Evolutionary conservation across 2,888 invertebrate genomes (phyloP).

Genomic region (Philaethria dido): DNA sequence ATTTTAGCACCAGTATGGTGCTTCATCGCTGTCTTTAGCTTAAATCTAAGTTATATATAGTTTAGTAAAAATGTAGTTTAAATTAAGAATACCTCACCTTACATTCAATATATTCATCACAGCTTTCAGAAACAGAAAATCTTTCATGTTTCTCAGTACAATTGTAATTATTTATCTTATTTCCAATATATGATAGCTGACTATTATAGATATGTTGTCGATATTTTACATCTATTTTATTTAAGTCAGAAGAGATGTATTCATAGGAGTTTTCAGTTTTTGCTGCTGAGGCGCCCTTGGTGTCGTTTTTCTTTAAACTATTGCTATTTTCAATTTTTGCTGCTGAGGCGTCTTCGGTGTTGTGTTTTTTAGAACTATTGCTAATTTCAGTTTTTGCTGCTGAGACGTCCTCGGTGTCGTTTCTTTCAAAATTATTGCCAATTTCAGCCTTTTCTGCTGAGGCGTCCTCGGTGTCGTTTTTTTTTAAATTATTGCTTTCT

Average conservation of each 20-base stretch:
- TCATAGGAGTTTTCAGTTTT: not conserved
- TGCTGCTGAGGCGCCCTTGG: too few species aligned
- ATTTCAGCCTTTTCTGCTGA: not conserved
- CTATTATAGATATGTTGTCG: not conserved
- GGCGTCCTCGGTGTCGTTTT: not conserved
- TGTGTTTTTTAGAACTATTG: not conserved
- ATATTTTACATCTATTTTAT: not conserved
- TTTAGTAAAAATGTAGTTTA: not conserved
- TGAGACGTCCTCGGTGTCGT: not conserved
- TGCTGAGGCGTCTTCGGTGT: not conserved
- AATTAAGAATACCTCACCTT: conserved; percentile 59
- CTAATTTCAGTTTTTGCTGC: too few species aligned
- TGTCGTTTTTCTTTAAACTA: not conserved
- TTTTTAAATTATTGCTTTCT: not conserved
- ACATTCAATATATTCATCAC: conserved; percentile 90
- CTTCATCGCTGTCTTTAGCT: too few species aligned
- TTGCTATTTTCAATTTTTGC: too few species aligned
- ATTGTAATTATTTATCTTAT: conserved; percentile 49
- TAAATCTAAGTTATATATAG: not conserved
- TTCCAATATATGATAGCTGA: not conserved
- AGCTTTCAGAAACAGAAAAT: conserved; percentile 86
- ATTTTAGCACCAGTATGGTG: too few species aligned
- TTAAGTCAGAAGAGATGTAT: not conserved
- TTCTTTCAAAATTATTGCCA: not conserved
- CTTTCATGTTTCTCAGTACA: conserved; percentile 89